Evolutionary conservation across 2,888 invertebrate species (phyloP), one percentile per base, ranked within the genome.

Genomic region (Ellobium chinense): DNA sequence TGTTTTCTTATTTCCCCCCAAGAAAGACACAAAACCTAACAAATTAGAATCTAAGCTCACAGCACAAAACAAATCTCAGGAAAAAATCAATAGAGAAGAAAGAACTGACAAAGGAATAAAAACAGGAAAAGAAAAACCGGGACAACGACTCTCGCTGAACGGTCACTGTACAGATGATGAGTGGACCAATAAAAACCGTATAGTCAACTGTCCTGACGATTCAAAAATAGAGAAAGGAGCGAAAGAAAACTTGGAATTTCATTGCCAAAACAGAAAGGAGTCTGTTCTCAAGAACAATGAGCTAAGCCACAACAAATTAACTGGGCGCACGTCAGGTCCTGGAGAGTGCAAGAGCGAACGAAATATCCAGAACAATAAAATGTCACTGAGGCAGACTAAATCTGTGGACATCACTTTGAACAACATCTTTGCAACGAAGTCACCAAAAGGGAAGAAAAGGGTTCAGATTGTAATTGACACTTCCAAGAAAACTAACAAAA

Each of bases 1-100:
- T n/a, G 88, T 88, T 3, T 88, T 88, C 65, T 76, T 88, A 21
- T 88, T 87, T 69, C 88, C 88, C 27, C 76, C 83, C 5, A 66
- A 62, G 31, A 58, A 78, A 31, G 68, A 68, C 7, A 39, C 56
- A 72, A 74, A 4, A 77, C 62, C 12, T 58, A 62, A 31, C 69
- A 83, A 9, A 9, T n/a, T n/a, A n/a, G 29, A 66, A 31, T 12
- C 29, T n/a, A 29, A 27, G 24, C 14, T 18, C 36, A 63, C 58
- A 9, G 34, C 34, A 18, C n/a, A n/a, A n/a, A n/a, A n/a, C n/a
- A 65, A 31, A 29, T 9, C 14, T 29, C 21, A 18, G 7, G 12
- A 12, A 12, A 65, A 31, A 9, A 31, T 9, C 7, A 65, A 18
- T n/a, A 18, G 31, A 65, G 29, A 34, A 12, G 21, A 31, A 29